Base-by-base conservation (phyloP, 2,888 invertebrate species). In the Netelia inedita region DNA sequence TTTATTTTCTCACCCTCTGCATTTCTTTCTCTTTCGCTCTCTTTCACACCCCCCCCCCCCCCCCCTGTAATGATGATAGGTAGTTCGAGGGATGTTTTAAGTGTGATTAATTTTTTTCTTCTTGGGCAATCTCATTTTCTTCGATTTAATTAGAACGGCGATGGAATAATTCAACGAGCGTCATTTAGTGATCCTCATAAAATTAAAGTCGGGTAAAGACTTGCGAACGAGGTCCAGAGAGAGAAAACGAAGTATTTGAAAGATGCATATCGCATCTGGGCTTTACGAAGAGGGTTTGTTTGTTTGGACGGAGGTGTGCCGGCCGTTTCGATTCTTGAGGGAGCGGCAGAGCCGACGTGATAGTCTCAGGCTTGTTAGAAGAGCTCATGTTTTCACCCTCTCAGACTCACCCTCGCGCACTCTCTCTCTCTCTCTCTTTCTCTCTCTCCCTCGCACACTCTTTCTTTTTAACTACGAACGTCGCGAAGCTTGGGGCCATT, bases 221-320 rank as follows among this genome's bases (percentile, higher is more conserved):
- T 41, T 41, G 19, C 1, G 14, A 61, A 28, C 16, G 43, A 10
- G 21, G 11, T 8, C 19, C n/a, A 11, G 11, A 35, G 35, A n/a
- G 23, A 28, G 14, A 35, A 1, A 61, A 35, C 14, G 23, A 23
- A 43, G n/a, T 57, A 79, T 69, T 53, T 23, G 10, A 65, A 57
- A 57, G 16, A 65, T 35, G 46, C 28, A 57, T 66, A 73, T 79
- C 72, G 43, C 43, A 19, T n/a, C 19, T 71, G 14, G 41, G 63
- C 50, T 53, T 23, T 55, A 65, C 57, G 21, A 57, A 16, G 35
- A 66, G 63, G 50, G 55, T 71, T 85, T 82, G 71, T 82, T 82
- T 85, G 79, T 85, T 82, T 82, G 69, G 28, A 50, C 69, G n/a
- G 50, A 79, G 82, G 85, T 85, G 85, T 69, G 82, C 79, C 84